These are phyloP conservation scores for Lutjanus campechanus DNA, from an alignment of 2,797 vertebrate species.

Conservation along the genomic window DNA sequence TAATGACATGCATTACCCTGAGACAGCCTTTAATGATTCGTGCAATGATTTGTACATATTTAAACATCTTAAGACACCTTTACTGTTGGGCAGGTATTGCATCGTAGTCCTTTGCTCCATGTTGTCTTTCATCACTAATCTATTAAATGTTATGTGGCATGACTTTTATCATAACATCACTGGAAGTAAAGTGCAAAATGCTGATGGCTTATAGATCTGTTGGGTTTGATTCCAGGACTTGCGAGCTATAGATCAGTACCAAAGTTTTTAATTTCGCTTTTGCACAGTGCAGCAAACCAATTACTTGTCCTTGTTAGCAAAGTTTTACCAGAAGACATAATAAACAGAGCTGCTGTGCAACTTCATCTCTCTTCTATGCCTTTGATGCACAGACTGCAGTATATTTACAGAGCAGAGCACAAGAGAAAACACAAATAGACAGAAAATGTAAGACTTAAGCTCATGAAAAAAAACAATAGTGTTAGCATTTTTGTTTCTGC, in stretches of 20 bases:
- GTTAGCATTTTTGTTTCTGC: neutral
- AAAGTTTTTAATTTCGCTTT: conserved; percentile 8
- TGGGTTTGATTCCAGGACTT: neutral
- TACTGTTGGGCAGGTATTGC: neutral
- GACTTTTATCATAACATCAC: neutral
- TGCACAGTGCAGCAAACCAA: conserved; percentile 17
- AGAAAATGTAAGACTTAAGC: neutral
- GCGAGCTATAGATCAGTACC: neutral
- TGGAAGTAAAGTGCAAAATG: neutral
- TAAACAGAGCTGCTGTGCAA: conserved; percentile 11
- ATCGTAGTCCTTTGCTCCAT: neutral
- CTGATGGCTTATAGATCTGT: neutral
- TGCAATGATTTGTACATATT: neutral
- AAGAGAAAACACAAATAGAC: neutral
- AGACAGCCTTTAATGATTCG: conserved; percentile 2
- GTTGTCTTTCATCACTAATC: neutral
- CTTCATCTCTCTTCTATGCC: neutral
- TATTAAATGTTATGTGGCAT: neutral
- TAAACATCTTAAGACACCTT: neutral
- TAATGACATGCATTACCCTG: conserved; percentile 24
- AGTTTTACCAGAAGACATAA: conserved; percentile 16
- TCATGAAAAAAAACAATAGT: neutral
- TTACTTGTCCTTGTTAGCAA: conserved; percentile 35
- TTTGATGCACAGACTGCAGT: neutral
- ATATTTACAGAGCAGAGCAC: conserved; percentile 3